Evolutionary conservation across 2,797 vertebrate genomes (phyloP).

Genomic region (Rhincodon typus): DNA sequence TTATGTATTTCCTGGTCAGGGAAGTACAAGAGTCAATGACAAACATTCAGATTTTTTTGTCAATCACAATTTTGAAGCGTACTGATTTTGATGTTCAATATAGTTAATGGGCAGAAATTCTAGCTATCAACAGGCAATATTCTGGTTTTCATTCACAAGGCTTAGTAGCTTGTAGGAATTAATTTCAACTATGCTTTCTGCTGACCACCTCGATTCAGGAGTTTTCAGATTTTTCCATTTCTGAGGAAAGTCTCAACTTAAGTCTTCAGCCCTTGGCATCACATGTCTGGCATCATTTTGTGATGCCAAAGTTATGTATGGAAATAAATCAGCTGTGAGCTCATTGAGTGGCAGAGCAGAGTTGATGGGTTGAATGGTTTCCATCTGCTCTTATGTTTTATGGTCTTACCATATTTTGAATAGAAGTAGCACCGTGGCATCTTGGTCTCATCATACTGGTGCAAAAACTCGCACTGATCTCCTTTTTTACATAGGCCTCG

Average conservation of each 20-base stretch:
- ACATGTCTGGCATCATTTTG: neutral
- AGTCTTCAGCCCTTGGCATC: neutral
- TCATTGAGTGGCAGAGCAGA: too few species aligned
- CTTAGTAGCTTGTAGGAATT: neutral
- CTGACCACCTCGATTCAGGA: neutral
- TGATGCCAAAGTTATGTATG: neutral
- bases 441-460: slow-evolving; percentile 26
- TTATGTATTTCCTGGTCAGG: neutral
- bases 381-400: too few species aligned
- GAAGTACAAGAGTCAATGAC: neutral
- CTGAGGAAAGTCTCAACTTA: too few species aligned
- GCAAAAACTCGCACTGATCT: slow-evolving; percentile 43
- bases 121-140: neutral
- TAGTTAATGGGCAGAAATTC: neutral
- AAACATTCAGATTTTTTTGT: neutral
- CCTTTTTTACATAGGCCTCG: slow-evolving; percentile 48
- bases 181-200: neutral
- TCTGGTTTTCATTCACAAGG: neutral
- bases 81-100: neutral
- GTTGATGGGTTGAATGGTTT: too few species aligned
- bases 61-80: neutral
- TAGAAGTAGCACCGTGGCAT: slow-evolving; percentile 47
- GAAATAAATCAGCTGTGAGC: neutral
- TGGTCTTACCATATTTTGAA: slow-evolving; percentile 42
- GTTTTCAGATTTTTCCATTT: neutral